phyloP scores from a whole-genome alignment of 1,140 invertebrate genomes.

The Sinella curviseta region DNA sequence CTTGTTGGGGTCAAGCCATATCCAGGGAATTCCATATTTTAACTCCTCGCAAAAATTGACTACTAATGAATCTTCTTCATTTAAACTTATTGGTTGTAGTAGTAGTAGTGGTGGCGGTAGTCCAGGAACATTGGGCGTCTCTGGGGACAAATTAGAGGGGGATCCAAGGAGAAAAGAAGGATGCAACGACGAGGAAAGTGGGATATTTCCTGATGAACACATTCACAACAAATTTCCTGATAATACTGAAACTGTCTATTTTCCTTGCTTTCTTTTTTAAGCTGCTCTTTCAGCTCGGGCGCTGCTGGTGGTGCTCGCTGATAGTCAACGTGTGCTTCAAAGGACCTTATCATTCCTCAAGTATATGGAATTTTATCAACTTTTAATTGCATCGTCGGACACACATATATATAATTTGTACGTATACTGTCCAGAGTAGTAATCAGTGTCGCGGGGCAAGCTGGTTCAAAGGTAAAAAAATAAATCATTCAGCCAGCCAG shows the following conservation, averaged over 20 bases:
- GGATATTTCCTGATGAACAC: background rate
- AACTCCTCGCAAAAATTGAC: background rate
- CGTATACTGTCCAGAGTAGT: no score
- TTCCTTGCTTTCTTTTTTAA: no score
- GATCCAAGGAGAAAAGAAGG: background rate
- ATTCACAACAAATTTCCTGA: constrained; percentile 11
- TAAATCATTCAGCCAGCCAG: no score
- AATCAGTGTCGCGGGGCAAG: no score
- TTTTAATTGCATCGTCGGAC: no score
- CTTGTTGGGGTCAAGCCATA: background rate
- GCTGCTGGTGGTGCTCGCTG: no score
- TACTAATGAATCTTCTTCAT: background rate
- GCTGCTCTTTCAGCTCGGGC: no score
- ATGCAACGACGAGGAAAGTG: background rate
- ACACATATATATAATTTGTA: no score
- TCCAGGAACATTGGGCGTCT: background rate
- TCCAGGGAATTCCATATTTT: constrained; percentile 3
- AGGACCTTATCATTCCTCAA: background rate
- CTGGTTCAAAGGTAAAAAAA: no score
- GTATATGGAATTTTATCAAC: background rate
- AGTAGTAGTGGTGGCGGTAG: background rate
- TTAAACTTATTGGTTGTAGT: no score
- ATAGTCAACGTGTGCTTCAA: no score
- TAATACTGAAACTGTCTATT: background rate
- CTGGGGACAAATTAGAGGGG: background rate